Evolutionary conservation across 2,888 invertebrate genomes (phyloP).

Genomic region (Leucophenga maculata): DNA sequence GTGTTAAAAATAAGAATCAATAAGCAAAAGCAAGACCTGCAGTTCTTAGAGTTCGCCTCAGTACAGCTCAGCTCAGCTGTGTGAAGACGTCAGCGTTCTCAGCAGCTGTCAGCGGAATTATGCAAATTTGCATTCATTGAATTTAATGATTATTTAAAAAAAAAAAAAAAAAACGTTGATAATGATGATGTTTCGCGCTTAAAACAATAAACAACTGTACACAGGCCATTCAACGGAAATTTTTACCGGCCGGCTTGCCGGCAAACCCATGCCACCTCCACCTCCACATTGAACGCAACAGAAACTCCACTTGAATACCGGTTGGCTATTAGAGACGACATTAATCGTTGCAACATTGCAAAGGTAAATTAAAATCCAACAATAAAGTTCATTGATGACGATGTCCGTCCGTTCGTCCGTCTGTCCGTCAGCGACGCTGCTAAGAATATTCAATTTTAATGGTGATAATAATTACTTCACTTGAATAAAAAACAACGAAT

Average conservation of each 20-base stretch:
- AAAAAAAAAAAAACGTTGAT: background rate
- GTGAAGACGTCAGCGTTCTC: background rate
- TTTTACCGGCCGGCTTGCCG: background rate
- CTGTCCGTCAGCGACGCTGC: background rate
- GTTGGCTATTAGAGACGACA: background rate
- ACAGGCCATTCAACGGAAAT: background rate
- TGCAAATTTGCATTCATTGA: conserved; percentile 8
- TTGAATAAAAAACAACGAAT: too few relatives aligned
- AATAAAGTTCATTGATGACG: background rate
- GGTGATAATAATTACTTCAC: background rate
- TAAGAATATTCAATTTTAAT: conserved; percentile 7
- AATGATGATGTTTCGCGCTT: background rate
- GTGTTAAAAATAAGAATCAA: conserved; percentile 18
- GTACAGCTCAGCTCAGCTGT: background rate
- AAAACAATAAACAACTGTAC: background rate
- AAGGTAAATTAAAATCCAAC: background rate
- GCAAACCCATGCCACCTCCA: background rate
- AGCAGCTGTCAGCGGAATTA: conserved; percentile 10
- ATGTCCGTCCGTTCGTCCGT: background rate
- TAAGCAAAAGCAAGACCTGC: background rate
- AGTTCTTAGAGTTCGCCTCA: background rate
- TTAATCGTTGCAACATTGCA: background rate
- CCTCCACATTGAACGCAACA: background rate
- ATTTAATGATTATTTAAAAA: too few relatives aligned
- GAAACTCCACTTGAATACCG: background rate